These are phyloP conservation scores for Sinocyclocheilus rhinocerous DNA, from an alignment of 2,113 vertebrate genomes.

Conservation along the genomic window DNA sequence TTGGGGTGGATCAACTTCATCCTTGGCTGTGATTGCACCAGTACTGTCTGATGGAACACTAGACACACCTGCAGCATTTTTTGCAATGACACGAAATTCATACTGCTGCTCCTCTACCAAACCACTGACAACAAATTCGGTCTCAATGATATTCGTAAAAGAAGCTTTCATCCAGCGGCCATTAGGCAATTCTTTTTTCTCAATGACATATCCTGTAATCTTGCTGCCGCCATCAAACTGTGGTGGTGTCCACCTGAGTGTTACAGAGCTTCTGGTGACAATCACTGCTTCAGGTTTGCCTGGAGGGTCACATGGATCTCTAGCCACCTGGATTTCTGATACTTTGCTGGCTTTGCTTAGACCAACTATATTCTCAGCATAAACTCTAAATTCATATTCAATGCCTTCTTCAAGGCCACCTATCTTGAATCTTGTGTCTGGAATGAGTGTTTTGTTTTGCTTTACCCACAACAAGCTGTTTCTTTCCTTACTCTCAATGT, in stretches of 20 bases:
- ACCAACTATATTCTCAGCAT: conserved; percentile 96
- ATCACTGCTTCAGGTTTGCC: conserved; percentile 92
- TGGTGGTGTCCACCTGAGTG: conserved; percentile 93
- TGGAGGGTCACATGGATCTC: conserved; percentile 94
- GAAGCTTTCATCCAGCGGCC: conserved; percentile 99
- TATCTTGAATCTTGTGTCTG: conserved; percentile 89
- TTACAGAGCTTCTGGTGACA: conserved; percentile 90
- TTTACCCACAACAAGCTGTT: conserved; percentile 96
- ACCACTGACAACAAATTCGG: conserved; percentile 92
- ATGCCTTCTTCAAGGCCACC: conserved; percentile 92
- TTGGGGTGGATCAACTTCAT: conserved; percentile 93
- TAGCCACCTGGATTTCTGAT: conserved; percentile 90
- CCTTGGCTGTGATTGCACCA: conserved; percentile 91
- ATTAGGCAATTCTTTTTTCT: conserved; percentile 88
- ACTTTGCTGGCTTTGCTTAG: conserved; percentile 89
- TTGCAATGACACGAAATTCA: conserved; percentile 96
- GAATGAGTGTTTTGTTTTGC: conserved; percentile 91
- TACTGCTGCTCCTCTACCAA: conserved; percentile 90
- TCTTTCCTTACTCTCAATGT: conserved; percentile 94
- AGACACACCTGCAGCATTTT: conserved; percentile 89
- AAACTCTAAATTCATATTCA: conserved; percentile 97
- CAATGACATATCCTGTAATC: conserved; percentile 93
- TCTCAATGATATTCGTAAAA: conserved; percentile 91
- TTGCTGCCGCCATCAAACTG: conserved; percentile 92
- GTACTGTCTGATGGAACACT: conserved; percentile 94